Conservation (phyloP, 1,140 invertebrate species). For the Zaprionus kolodkinae region DNA sequence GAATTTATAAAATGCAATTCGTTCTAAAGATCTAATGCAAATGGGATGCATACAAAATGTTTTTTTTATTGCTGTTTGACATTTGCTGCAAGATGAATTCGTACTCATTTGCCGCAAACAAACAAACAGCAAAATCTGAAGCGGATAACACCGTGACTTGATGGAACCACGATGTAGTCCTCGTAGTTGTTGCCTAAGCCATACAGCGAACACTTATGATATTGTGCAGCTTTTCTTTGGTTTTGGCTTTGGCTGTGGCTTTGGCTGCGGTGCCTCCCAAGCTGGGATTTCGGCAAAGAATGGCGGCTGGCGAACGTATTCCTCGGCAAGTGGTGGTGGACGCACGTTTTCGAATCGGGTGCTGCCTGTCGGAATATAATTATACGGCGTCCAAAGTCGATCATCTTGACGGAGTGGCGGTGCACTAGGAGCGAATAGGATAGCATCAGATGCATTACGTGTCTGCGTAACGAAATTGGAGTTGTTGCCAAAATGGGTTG, state of each 20-base stretch:
- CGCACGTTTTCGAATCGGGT: conserved; percentile 27
- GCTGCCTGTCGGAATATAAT: conserved; percentile 32
- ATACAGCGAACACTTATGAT: conserved; percentile 44
- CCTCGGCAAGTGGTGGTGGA: neutral
- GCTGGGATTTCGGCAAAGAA: neutral
- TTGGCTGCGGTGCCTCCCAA: neutral
- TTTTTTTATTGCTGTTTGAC: conserved; percentile 21
- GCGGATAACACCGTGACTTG: conserved; percentile 14
- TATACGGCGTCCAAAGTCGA: conserved; percentile 19
- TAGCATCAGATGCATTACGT: neutral
- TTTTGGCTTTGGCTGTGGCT: conserved; percentile 1
- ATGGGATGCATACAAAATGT: conserved; percentile 2
- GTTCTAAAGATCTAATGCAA: neutral
- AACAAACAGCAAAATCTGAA: conserved; percentile 36
- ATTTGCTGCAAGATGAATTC: conserved; percentile 6
- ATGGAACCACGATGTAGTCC: conserved; percentile 9
- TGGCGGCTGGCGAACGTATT: conserved; percentile 29
- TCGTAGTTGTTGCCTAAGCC: conserved; percentile 21
- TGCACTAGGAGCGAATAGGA: conserved; percentile 2
- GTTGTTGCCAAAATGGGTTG: neutral
- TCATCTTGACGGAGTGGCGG: conserved; percentile 5
- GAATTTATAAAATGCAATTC: neutral
- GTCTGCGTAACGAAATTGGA: neutral
- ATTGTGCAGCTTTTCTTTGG: conserved; percentile 49
- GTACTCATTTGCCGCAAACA: neutral